These are phyloP conservation scores for Psix sp. DNA, from an alignment of 1,140 invertebrate species.

Conservation along the genomic window DNA sequence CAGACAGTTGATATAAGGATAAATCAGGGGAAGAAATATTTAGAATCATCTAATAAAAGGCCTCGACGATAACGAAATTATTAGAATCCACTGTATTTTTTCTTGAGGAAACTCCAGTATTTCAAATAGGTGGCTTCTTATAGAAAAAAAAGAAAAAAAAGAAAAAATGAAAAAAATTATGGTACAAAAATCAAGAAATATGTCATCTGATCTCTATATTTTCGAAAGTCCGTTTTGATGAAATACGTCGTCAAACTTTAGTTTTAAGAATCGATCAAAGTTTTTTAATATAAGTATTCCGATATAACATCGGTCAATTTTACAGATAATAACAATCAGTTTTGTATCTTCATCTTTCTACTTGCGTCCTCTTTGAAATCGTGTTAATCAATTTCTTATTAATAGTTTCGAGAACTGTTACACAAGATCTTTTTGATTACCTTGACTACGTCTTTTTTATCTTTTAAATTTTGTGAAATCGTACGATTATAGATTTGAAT, in stretches of 20 bases:
- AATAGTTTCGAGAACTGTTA: no score
- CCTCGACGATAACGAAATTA: conserved; percentile 14
- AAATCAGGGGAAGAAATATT: conserved; percentile 22
- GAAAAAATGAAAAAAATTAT: not conserved
- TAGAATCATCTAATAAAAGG: conserved; percentile 10
- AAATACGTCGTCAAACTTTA: conserved; percentile 12
- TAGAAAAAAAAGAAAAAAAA: no score
- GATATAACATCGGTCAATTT: conserved; percentile 19
- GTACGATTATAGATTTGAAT: no score
- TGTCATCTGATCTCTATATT: conserved; percentile 9
- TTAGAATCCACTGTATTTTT: not conserved
- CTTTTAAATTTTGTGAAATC: no score
- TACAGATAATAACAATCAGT: conserved; percentile 42
- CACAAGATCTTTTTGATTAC: not conserved
- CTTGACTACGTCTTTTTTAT: not conserved
- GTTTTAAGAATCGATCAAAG: conserved; percentile 25
- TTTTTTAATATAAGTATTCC: conserved; percentile 4
- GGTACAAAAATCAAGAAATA: not conserved
- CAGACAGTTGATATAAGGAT: conserved; percentile 71
- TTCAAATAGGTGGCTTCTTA: no score
- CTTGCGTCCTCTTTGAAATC: conserved; percentile 10
- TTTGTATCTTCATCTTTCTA: conserved; percentile 24
- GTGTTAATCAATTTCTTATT: conserved; percentile 13
- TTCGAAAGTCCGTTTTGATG: no score
- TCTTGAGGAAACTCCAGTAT: no score